These are phyloP conservation scores for Catostylus mosaicus DNA, from an alignment of 30 jellyfish, hydroid and myxozoan genomes.

Conservation along the genomic window DNA sequence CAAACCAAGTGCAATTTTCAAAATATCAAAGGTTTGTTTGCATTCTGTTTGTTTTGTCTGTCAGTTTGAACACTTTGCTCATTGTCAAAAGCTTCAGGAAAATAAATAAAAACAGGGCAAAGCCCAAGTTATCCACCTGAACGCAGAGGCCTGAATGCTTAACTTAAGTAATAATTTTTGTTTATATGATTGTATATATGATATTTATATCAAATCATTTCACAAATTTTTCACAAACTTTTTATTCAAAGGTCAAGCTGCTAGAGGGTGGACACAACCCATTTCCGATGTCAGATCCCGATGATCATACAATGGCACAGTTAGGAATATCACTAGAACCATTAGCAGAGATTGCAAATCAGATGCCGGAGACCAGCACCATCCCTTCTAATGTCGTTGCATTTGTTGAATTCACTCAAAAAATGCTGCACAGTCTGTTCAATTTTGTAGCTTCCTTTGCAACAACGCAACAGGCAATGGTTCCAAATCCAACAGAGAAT, in stretches of 20 bases:
- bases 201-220: no score
- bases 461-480: conserved; percentile 79
- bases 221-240: no score
- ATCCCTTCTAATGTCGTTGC: conserved; percentile 69
- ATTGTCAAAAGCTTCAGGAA: no score
- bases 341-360: conserved; percentile 66
- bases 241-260: conserved; percentile 49
- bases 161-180: no score
- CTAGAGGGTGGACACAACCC: conserved; percentile 78
- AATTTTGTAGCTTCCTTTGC: conserved; percentile 91
- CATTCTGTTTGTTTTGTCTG: no score
- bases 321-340: conserved; percentile 85
- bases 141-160: no score
- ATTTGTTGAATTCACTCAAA: conserved; percentile 90
- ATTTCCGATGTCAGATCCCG: conserved; percentile 61
- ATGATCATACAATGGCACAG: conserved; percentile 84
- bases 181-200: no score
- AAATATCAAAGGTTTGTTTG: conserved; percentile 84
- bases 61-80: no score
- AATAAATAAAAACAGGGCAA: no score
- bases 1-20: conserved; percentile 96
- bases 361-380: conserved; percentile 81
- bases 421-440: conserved; percentile 74
- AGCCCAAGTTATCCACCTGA: no score
- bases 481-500: conserved; percentile 76